A percentile compares a stretch with the other conserved stretches of the same genome.
phyloP scores from a whole-genome alignment of 2,113 vertebrate genomes.

The Rousettus leschenaultii region DNA sequence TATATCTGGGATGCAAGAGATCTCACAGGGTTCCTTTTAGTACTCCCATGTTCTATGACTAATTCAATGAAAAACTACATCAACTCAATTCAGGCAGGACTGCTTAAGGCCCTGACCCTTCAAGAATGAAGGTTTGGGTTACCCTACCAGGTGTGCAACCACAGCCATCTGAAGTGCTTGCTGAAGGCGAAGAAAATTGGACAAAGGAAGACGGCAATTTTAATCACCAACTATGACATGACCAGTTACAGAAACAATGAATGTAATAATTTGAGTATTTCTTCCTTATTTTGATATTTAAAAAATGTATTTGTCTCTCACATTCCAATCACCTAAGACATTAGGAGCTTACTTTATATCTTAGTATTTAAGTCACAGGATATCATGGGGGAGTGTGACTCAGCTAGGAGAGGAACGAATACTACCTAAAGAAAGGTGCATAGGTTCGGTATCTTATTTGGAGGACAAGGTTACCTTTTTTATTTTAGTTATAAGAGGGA shows the following conservation, averaged over 20 bases:
- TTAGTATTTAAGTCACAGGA: neutral
- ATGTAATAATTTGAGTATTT: neutral
- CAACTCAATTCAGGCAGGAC: neutral
- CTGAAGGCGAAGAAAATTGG: neutral
- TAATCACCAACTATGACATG: neutral
- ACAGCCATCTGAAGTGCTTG: neutral
- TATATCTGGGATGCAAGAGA: neutral
- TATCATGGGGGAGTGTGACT: neutral
- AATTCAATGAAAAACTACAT: neutral
- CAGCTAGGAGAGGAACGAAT: neutral
- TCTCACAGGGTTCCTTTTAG: neutral
- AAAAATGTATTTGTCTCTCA: neutral
- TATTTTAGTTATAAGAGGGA: neutral
- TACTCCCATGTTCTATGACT: neutral
- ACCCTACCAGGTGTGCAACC: neutral
- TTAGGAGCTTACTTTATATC: neutral
- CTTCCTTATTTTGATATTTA: neutral
- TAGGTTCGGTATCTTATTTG: neutral
- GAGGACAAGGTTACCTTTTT: neutral
- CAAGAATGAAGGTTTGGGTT: neutral
- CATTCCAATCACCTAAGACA: neutral
- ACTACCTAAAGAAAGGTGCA: neutral
- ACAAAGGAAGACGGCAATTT: neutral
- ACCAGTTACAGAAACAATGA: neutral
- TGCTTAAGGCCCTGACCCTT: neutral